Evolutionary conservation across 2,888 invertebrate genomes (phyloP).

Genomic region (Branchellion lobata): DNA sequence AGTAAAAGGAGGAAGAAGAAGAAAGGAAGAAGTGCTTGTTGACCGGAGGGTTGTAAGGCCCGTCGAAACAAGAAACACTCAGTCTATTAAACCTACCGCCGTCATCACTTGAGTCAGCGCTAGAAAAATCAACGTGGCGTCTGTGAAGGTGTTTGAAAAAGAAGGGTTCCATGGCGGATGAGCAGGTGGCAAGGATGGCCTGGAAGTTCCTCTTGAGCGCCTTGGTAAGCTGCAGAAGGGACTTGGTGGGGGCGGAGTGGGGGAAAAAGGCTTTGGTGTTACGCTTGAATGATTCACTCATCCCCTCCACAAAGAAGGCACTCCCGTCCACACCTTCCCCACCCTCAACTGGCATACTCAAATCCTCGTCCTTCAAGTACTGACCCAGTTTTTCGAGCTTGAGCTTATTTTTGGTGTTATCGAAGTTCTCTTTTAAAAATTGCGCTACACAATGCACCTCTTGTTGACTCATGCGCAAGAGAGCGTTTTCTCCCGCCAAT

Average conservation of each 20-base stretch:
- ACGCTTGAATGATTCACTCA: slow-evolving; percentile 4
- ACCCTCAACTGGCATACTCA: slow-evolving; percentile 72
- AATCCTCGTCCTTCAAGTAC: slow-evolving; percentile 76
- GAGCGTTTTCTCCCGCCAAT: slow-evolving; percentile 2
- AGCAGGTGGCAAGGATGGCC: slow-evolving; percentile 1
- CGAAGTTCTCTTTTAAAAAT: slow-evolving; percentile 77
- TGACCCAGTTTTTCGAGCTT: slow-evolving; percentile 85
- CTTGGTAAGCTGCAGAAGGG: slow-evolving; percentile 28
- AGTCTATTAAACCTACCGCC: not conserved
- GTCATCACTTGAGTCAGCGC: no score
- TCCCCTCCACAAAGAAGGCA: slow-evolving; percentile 52
- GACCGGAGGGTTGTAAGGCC: not conserved
- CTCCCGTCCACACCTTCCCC: slow-evolving; percentile 70
- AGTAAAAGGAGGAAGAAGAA: not conserved
- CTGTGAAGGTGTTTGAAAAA: not conserved
- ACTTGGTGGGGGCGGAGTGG: not conserved
- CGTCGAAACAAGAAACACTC: not conserved
- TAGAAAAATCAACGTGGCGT: not conserved
- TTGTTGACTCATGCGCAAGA: slow-evolving; percentile 67
- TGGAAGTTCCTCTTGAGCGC: not conserved
- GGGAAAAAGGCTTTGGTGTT: not conserved
- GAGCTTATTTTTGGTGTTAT: slow-evolving; percentile 64
- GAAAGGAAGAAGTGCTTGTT: not conserved
- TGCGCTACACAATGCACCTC: slow-evolving; percentile 86
- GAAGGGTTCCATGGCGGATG: not conserved